Evolutionary conservation across 2,797 vertebrate species (phyloP).

Genomic region (Florisuga fusca): DNA sequence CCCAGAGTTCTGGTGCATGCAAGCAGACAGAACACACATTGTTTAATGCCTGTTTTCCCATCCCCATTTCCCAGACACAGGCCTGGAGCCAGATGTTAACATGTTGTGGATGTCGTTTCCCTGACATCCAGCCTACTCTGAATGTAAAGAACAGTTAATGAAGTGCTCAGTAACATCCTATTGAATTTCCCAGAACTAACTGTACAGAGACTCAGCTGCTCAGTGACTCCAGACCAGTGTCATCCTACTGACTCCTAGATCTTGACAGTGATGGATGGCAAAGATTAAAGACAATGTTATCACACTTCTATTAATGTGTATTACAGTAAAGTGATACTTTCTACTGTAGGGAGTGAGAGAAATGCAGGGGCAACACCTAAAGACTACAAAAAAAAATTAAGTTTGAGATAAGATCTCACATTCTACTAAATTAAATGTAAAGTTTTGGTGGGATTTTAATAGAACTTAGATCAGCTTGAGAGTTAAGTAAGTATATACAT

Average conservation of each 20-base stretch:
- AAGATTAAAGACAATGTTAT: conserved; percentile 13
- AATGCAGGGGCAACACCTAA: neutral
- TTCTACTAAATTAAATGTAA: neutral
- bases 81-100: neutral
- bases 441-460: neutral
- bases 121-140: neutral
- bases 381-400: neutral
- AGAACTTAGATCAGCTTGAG: neutral
- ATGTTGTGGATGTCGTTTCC: neutral
- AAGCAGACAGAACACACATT: neutral
- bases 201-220: neutral
- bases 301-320: neutral
- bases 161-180: neutral
- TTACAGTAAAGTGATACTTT: conserved; percentile 3
- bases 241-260: conserved; percentile 6
- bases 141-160: neutral
- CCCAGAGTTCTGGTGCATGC: neutral
- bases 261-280: conserved; percentile 34
- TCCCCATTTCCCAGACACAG: neutral
- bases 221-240: neutral
- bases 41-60: neutral
- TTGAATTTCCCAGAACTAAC: neutral
- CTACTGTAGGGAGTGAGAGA: neutral
- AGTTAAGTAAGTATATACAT: neutral
- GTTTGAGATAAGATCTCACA: neutral